phyloP scores from a whole-genome alignment of 2,888 invertebrate genomes.

The Copidosoma aretas region DNA sequence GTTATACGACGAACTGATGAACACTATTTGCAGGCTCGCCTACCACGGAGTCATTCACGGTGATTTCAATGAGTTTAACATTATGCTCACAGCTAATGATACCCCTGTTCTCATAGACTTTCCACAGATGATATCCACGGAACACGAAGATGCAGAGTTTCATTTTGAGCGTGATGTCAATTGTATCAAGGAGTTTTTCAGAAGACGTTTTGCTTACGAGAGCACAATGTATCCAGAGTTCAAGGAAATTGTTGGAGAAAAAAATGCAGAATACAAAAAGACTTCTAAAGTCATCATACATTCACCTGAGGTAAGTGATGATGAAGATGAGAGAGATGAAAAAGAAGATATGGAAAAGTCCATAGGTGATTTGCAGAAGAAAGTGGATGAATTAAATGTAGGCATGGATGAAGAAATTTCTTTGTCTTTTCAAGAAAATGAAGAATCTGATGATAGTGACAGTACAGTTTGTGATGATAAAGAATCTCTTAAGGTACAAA shows the following conservation, averaged over 20 bases:
- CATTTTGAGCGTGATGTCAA: conserved; percentile 94
- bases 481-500: background rate
- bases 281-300: conserved; percentile 23
- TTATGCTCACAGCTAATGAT: conserved; percentile 83
- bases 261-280: conserved; percentile 9
- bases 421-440: background rate
- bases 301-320: conserved; percentile 18
- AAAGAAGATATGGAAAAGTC: conserved; percentile 53
- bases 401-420: conserved; percentile 13
- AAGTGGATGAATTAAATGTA: conserved; percentile 19
- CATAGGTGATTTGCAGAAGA: conserved; percentile 17
- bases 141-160: conserved; percentile 89
- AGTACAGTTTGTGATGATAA: conserved; percentile 8
- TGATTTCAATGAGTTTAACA: conserved; percentile 99
- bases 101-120: conserved; percentile 94
- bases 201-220: conserved; percentile 86
- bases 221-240: conserved; percentile 82
- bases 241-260: conserved; percentile 65
- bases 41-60: conserved; percentile 97
- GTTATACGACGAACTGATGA: conserved; percentile 93
- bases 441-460: conserved; percentile 1
- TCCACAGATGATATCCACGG: conserved; percentile 98
- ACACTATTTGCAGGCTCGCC: conserved; percentile 86
- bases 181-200: conserved; percentile 91
- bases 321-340: conserved; percentile 26